Evolutionary conservation across 64 coral and sea anemone species (phyloP).

Genomic region (Exaiptasia diaphana): DNA sequence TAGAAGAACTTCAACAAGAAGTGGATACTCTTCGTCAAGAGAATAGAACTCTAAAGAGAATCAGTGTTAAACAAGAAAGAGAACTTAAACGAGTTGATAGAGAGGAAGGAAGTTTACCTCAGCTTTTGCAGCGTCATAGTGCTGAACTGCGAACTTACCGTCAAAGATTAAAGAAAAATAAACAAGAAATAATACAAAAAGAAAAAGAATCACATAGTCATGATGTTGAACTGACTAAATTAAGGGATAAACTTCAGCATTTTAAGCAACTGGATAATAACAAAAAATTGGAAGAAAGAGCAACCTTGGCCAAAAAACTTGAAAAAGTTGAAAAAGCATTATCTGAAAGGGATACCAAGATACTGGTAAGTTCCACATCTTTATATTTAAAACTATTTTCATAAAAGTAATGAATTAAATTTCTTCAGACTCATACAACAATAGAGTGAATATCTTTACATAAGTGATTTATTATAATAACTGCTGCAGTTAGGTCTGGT

Average conservation of each 20-base stretch:
- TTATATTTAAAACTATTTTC: no score
- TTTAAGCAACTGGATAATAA: slow-evolving; percentile 63
- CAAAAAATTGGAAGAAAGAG: slow-evolving; percentile 80
- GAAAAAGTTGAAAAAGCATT: slow-evolving; percentile 49
- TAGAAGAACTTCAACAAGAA: slow-evolving; percentile 83
- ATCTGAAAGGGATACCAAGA: slow-evolving; percentile 61
- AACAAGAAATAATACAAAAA: slow-evolving; percentile 58
- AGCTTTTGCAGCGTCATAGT: slow-evolving; percentile 81
- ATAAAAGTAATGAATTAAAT: no score
- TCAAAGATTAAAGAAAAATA: slow-evolving; percentile 67
- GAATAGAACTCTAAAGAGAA: slow-evolving; percentile 74
- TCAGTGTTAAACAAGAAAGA: slow-evolving; percentile 73
- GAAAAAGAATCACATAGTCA: slow-evolving; percentile 68
- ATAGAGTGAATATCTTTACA: no score
- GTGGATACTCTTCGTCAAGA: slow-evolving; percentile 59
- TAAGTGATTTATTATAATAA: no score
- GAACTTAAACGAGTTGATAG: slow-evolving; percentile 70
- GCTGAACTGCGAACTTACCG: slow-evolving; percentile 79
- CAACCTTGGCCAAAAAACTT: slow-evolving; percentile 60
- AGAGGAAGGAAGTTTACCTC: slow-evolving; percentile 69
- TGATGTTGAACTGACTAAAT: slow-evolving; percentile 69
- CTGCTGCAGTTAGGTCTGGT: no score
- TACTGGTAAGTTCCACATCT: slow-evolving; percentile 75
- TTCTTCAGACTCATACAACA: no score
- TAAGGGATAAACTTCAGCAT: slow-evolving; percentile 65